A percentile compares a stretch with the other conserved stretches of the same genome.
phyloP scores from a whole-genome alignment of 2,113 vertebrate species.

The Apteryx owenii region DNA sequence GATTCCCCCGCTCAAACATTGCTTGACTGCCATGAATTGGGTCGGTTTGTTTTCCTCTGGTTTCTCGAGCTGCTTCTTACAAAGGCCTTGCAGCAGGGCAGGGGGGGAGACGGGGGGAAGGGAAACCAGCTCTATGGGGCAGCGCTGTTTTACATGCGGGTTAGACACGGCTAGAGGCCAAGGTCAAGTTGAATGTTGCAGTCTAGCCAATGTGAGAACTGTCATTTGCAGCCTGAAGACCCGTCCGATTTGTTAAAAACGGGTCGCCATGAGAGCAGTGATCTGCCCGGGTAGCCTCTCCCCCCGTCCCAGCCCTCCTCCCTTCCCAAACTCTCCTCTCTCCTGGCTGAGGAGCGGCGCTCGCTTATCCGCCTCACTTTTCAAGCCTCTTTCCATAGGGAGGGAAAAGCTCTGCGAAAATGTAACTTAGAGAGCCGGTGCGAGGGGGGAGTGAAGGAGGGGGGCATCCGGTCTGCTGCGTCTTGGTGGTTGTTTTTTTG shows the following conservation, averaged over 20 bases:
- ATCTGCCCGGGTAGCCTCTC: neutral
- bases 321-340: neutral
- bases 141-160: constrained; percentile 79
- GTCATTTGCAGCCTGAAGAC: constrained; percentile 79
- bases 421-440: constrained; percentile 9
- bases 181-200: constrained; percentile 98
- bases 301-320: neutral
- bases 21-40: constrained; percentile 21
- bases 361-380: constrained; percentile 47
- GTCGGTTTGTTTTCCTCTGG: neutral
- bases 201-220: constrained; percentile 83
- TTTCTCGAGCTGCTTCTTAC: constrained; percentile 32
- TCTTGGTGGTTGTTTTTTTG: constrained; percentile 16
- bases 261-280: constrained; percentile 44
- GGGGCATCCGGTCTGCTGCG: constrained; percentile 35
- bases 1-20: neutral
- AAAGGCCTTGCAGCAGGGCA: neutral
- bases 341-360: neutral
- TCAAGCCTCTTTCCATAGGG: neutral
- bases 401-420: constrained; percentile 35
- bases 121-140: constrained; percentile 61
- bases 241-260: constrained; percentile 60
- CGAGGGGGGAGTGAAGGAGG: neutral
- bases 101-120: neutral
- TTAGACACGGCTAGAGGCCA: constrained; percentile 89